Base-by-base conservation (phyloP, 2,888 invertebrate genomes). In the Aleiodes leptofemur region DNA sequence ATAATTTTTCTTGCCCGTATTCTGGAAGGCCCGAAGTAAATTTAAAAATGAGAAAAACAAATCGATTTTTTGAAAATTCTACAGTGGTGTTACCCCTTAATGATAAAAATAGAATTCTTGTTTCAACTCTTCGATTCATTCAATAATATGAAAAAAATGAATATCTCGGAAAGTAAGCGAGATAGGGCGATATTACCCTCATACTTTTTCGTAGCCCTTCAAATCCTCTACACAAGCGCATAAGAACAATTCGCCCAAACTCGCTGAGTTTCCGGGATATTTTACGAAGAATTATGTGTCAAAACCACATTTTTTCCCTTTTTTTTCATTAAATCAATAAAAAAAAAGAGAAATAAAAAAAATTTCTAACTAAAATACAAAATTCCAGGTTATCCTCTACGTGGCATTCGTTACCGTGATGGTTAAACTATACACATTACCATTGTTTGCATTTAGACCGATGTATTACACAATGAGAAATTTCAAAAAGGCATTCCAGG, bases 401-500 rank as follows among this genome's bases (percentile, higher is more conserved):
- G 92, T 97, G 70, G 92, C 96, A 51, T 99, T 99, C 89, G 96
- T 98, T 78, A 94, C 95, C 13, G 96, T 99, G 76, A 99, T 99
- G 99, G 96, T 99, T 51, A 94, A 96, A 87, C 96, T 99, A 77
- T 99, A 98, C 90, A 98, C 99, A 0, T 92, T 99, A 87, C 99
- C 99, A 38, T 91, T 99, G 84, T 99, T 99, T 91, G 98, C 98
- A 51, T 97, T 99, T 90, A 92, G 99, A 81, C 99, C 99, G 4
- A 98, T 99, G 97, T 99, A 99, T 91, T 96, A 98, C 87, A 97
- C 99, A n/a, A 95, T 99, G 92, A 94, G 98, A 90, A 96, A 97
- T 86, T 98, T 99, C 91, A 98, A 98, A 90, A 98, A 98, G 90
- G 98, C 99, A 0, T 94, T 98, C 83, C 97, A 96, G 84, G 99